A percentile compares a stretch with the other conserved stretches of the same genome.
Conservation (phyloP, 2,888 invertebrate genomes). For the Melieria picta region DNA sequence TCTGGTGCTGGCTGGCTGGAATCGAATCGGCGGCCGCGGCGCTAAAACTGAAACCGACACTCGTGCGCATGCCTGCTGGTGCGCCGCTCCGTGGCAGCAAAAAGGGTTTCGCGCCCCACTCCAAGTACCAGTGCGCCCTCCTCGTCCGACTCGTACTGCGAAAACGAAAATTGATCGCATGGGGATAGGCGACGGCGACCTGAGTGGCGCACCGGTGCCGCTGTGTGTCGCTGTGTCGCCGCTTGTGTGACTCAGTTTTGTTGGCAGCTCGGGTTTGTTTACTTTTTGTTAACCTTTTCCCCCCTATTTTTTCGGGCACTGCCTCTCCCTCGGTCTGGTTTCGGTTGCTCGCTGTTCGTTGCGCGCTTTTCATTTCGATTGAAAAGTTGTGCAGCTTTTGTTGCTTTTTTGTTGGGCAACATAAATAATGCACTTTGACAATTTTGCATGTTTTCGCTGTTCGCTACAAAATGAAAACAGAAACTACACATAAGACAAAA, state of each 20-base stretch:
- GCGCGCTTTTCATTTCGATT: conserved; percentile 25
- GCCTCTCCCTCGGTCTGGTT: conserved; percentile 15
- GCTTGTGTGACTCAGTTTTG: conserved; percentile 29
- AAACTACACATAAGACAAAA: not conserved
- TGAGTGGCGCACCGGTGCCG: not conserved
- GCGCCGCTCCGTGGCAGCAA: conserved; percentile 22
- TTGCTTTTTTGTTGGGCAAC: conserved; percentile 13
- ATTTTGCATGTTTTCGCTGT: conserved; percentile 26
- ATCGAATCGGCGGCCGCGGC: not conserved
- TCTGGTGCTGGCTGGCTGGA: conserved; percentile 1
- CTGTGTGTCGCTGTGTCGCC: conserved; percentile 5
- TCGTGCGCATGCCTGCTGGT: conserved; percentile 18
- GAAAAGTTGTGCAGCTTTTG: conserved; percentile 17
- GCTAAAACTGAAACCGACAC: conserved; percentile 24
- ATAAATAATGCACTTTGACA: conserved; percentile 36
- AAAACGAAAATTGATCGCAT: conserved; percentile 28
- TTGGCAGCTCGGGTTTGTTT: conserved; percentile 17
- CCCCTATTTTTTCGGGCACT: conserved; percentile 10
- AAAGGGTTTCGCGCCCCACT: conserved; percentile 26
- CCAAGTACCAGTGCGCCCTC: not conserved
- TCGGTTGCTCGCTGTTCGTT: conserved; percentile 10
- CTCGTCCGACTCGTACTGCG: conserved; percentile 12
- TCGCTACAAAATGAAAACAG: conserved; percentile 9
- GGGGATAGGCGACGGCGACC: not conserved
- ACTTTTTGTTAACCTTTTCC: conserved; percentile 23